phyloP scores from a whole-genome alignment of 2,888 invertebrate species.

The Glaucopsyche alexis region DNA sequence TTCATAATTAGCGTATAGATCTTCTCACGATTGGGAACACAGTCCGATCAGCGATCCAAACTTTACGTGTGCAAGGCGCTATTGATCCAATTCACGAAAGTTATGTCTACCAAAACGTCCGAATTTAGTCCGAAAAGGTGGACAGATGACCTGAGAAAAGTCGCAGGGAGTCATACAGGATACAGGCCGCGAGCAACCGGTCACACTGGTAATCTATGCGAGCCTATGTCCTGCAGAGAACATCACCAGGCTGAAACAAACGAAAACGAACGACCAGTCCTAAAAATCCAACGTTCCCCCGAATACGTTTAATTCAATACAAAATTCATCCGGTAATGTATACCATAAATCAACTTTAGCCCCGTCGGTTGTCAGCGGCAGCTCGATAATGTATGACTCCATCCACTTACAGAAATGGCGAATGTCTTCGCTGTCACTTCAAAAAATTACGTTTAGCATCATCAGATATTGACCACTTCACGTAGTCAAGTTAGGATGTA shows the following conservation, averaged over 20 bases:
- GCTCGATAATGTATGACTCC: conserved; percentile 52
- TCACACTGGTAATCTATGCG: no score
- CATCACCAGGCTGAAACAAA: no score
- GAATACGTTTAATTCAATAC: conserved; percentile 30
- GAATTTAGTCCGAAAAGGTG: neutral
- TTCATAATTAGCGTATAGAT: no score
- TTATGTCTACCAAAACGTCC: neutral
- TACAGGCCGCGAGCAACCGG: no score
- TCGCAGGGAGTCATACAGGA: no score
- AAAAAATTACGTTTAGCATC: conserved; percentile 32
- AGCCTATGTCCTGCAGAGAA: no score
- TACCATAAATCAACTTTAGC: conserved; percentile 33
- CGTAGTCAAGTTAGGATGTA: neutral
- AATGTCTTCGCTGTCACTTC: conserved; percentile 37
- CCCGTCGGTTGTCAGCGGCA: conserved; percentile 38
- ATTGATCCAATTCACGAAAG: neutral
- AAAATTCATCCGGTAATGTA: conserved; percentile 35
- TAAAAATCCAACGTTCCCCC: conserved; percentile 4
- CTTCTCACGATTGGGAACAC: no score
- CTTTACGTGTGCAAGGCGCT: no score
- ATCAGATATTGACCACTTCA: neutral
- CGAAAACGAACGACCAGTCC: no score
- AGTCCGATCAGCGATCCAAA: no score
- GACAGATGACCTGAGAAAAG: no score
- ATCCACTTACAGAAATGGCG: conserved; percentile 43